A percentile compares a stretch with the other conserved stretches of the same genome.
Evolutionary conservation across 1,140 invertebrate species (phyloP).

Genomic region (Lineus longissimus): DNA sequence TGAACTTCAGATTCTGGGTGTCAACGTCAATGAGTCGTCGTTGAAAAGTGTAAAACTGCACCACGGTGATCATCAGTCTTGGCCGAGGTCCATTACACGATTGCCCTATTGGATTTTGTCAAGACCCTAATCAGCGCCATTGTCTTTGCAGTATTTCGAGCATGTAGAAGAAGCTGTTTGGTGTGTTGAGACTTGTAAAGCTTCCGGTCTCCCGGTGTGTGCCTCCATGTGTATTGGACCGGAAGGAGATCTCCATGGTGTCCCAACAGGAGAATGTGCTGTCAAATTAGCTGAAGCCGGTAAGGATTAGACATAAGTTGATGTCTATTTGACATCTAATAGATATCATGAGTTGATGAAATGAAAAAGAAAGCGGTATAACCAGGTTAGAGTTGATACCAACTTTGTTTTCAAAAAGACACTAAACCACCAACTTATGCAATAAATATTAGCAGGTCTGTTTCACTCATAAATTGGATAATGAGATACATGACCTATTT

Average conservation of each 20-base stretch:
- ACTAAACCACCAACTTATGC: too few species aligned
- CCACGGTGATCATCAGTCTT: too few species aligned
- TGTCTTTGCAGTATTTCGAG: constrained; percentile 51
- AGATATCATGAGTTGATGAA: neutral
- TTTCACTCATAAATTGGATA: too few species aligned
- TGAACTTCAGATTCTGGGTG: too few species aligned
- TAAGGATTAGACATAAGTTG: constrained; percentile 8
- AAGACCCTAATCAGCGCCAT: too few species aligned
- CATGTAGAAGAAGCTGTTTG: constrained; percentile 55
- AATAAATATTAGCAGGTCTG: too few species aligned
- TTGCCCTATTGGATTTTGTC: too few species aligned
- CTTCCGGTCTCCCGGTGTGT: constrained; percentile 40
- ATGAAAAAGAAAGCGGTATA: neutral
- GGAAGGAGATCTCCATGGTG: constrained; percentile 51
- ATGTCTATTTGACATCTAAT: neutral
- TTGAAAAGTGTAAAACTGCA: too few species aligned
- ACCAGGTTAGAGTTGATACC: neutral
- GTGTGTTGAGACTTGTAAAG: constrained; percentile 50
- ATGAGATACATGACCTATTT: too few species aligned
- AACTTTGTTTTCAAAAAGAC: too few species aligned
- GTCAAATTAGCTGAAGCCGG: constrained; percentile 53
- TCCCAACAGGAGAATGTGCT: constrained; percentile 48
- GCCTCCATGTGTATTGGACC: constrained; percentile 55
- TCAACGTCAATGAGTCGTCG: too few species aligned
- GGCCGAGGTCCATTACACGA: too few species aligned